Evolutionary conservation across 2,797 vertebrate genomes (phyloP), one percentile per base, ranked within the genome.

Genomic region (Megaceryle alcyon): DNA sequence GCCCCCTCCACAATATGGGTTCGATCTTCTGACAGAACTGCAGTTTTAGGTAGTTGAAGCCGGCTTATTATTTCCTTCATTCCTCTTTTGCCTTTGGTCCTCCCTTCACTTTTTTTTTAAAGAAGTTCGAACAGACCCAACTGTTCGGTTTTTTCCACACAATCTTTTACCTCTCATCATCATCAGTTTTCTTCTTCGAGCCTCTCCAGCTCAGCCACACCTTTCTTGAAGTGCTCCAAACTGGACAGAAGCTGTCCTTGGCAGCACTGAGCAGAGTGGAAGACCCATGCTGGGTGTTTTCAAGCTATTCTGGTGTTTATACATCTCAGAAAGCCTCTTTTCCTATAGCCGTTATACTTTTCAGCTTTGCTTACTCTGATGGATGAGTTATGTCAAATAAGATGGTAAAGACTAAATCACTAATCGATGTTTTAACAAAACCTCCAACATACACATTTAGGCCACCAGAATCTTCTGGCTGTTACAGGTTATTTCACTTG

Each of bases 1-100:
- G 4, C 12, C 37, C 54, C 5, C 46, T 11, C 54, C n/a, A 6
- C 61, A 3, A 0, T 1, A 41, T 1, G 26, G 9, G 9, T 5
- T 22, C 43, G 5, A 28, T 11, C 15, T 21, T 6, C 10, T 17
- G 6, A 16, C 35, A 15, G 46, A 59, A 10, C 5, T 4, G 22
- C 20, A 22, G 8, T 9, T 37, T 12, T 10, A 39, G 5, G 11
- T 17, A 6, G 35, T 0, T 26, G 21, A 7, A 16, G 15, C 6
- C 10, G 3, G 21, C 12, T n/a, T 3, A 7, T 18, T 29, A 4
- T 23, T 9, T 19, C 29, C 48, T 16, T 3, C 57, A 0, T 4
- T 4, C 43, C 35, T 68, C 26, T 54, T 14, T 26, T 15, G 35
- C 26, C 14, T 44, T 8, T 48, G 10, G 0, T 1, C 14, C 28